Percentiles rank a stretch among this genome's conserved stretches.
phyloP scores from a whole-genome alignment of 2,888 invertebrate genomes.

The Cerastis leucographa region DNA sequence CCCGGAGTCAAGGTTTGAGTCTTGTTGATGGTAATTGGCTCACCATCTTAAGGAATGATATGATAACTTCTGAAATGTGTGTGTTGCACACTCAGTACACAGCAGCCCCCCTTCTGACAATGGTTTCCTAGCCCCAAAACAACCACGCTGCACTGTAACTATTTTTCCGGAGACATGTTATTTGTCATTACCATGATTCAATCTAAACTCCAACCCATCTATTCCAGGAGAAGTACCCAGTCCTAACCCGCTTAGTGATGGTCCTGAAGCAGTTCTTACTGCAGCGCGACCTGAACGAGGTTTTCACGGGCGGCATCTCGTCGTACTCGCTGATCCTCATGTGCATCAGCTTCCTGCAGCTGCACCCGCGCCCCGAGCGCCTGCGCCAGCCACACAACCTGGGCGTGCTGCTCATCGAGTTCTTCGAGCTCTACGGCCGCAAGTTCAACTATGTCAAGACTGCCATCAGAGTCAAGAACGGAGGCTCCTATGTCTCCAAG shows the following conservation, averaged over 20 bases:
- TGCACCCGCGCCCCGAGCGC: slow-evolving; percentile 96
- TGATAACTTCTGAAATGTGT: background rate
- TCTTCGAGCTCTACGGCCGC: slow-evolving; percentile 98
- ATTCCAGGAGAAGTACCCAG: slow-evolving; percentile 94
- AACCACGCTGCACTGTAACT: background rate
- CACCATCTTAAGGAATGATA: background rate
- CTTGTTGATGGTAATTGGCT: background rate
- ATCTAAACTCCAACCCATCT: background rate
- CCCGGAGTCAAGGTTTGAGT: background rate
- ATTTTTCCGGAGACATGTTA: background rate
- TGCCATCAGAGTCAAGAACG: slow-evolving; percentile 97
- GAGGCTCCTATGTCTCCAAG: slow-evolving; percentile 98
- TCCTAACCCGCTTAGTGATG: slow-evolving; percentile 98
- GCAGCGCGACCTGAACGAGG: slow-evolving; percentile 99
- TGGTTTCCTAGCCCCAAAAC: background rate
- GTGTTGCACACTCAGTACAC: background rate
- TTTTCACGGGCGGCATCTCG: slow-evolving; percentile 99
- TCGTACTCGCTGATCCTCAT: slow-evolving; percentile 99
- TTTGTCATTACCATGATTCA: background rate
- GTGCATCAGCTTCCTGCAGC: slow-evolving; percentile 98
- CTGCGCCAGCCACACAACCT: slow-evolving; percentile 93
- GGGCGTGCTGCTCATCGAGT: slow-evolving; percentile 98
- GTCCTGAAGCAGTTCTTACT: slow-evolving; percentile 99
- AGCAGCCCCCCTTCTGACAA: background rate
- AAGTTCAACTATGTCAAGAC: slow-evolving; percentile 99